Evolutionary conservation across 1,140 invertebrate species (phyloP), one percentile per base, ranked within the genome.

Genomic region (Teleopsis dalmanni): DNA sequence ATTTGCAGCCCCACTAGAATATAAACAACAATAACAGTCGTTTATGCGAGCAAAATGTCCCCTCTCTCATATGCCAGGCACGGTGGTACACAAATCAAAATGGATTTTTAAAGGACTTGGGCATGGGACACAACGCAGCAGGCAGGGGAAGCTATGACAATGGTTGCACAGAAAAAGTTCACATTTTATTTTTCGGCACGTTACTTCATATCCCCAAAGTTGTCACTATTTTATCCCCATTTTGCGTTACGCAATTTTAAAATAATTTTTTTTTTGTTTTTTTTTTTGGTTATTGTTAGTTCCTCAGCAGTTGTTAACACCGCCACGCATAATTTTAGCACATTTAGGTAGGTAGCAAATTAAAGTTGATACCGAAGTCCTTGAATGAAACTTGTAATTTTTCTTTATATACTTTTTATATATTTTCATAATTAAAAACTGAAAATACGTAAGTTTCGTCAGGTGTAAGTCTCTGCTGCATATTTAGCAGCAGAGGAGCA

Each of bases 61-160:
- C 29, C 8, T n/a, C 8, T n/a, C 29, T 31, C 29, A 9, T n/a
- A 9, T n/a, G 29, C 29, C n/a, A 9, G 29, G n/a, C n/a, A n/a
- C n/a, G n/a, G n/a, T 19, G n/a, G 29, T 14, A 33, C 19, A 37
- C 45, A 47, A 37, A 47, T 47, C 45, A 47, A 47, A 47, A 47
- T 37, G 45, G 34, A 25, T 47, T 47, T 47, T 47, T 36, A 47
- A 47, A 34, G 13, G 4, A 22, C 21, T 47, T 26, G 22, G 16
- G 4, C n/a, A 4, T n/a, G 8, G 23, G 37, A 37, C 19, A n/a
- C 19, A 21, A 40, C 13, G 4, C 13, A 40, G 37, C n/a, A 14
- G 21, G 16, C 13, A 19, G 10, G 10, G 19, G 16, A 10, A 38
- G 19, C 4, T 4, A 21, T 3, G 10, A 21, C n/a, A n/a, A 23